Base-by-base conservation (phyloP, 2,888 invertebrate genomes). In the Hemithea aestivaria region DNA sequence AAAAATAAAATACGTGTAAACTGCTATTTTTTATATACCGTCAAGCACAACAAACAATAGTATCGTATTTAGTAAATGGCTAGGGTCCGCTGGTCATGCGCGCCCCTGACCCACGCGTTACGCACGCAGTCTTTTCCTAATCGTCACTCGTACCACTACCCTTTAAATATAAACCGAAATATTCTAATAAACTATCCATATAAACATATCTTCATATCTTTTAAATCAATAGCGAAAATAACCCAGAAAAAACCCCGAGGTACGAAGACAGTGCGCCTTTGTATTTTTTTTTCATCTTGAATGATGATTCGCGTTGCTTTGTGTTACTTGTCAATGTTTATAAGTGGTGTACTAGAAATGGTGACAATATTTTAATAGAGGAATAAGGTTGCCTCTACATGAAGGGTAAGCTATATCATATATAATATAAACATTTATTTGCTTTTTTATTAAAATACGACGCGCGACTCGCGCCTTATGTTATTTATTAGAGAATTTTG, bases 341-440 rank as follows among this genome's bases (percentile, higher is more conserved):
- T 62, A 51, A 70, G 54, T 56, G 53, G 58, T 43, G 46, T 22
- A 36, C 41, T 40, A 48, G 35, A 45, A 27, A 40, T 44, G 38
- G 39, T 35, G 31, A 40, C 35, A 42, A 34, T 11, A 51, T 41
- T 56, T 40, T 55, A 48, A 55, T 62, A 72, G 67, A 72, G 75
- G 72, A 56, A 63, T 60, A 46, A 50, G 50, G 48, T 58, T 40
- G 10, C 12, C 27, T 51, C 59, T 69, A 75, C 64, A 85, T 85
- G 85, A 85, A 85, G 83, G 84, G 85, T 85, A 72, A 84, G 83
- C 57, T 45, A 40, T 41, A 32, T 16, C 16, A n/a, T n/a, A n/a
- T n/a, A n/a, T n/a, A n/a, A n/a, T n/a, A n/a, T n/a, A n/a, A n/a
- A n/a, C n/a, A n/a, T n/a, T n/a, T n/a, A n/a, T n/a, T n/a, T n/a